Evolutionary conservation across 2,113 vertebrate genomes (phyloP).

Genomic region (Acrocephalus arundinaceus): DNA sequence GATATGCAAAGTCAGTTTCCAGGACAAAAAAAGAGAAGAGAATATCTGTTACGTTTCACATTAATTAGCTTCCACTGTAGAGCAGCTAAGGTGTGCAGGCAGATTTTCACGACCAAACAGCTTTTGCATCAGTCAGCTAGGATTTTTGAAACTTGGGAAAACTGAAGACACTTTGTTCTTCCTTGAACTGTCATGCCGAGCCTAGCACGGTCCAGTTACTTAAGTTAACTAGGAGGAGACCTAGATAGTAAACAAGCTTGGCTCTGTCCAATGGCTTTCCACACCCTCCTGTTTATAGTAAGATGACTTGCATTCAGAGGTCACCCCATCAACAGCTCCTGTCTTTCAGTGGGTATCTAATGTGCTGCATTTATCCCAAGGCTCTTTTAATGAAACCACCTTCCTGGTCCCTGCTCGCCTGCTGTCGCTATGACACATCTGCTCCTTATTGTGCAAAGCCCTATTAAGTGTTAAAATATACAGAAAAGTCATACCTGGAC

Average conservation of each 20-base stretch:
- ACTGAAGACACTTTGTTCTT: constrained; percentile 66
- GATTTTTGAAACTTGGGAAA: constrained; percentile 48
- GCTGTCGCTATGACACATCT: constrained; percentile 71
- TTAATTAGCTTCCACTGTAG: constrained; percentile 47
- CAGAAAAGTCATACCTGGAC: background rate
- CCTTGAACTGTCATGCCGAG: constrained; percentile 39
- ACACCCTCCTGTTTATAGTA: constrained; percentile 80
- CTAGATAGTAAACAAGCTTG: constrained; percentile 75
- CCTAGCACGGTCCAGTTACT: constrained; percentile 43
- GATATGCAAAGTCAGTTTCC: constrained; percentile 13
- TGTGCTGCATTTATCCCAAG: constrained; percentile 69
- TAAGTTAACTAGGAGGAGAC: constrained; percentile 73
- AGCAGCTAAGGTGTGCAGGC: constrained; percentile 1
- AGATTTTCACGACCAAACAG: background rate
- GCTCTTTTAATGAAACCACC: constrained; percentile 70
- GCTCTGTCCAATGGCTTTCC: constrained; percentile 77
- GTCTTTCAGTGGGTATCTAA: constrained; percentile 75
- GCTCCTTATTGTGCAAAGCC: constrained; percentile 52
- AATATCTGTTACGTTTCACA: background rate
- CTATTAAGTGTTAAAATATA: constrained; percentile 41
- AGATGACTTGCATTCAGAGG: constrained; percentile 78
- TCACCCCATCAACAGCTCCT: constrained; percentile 77
- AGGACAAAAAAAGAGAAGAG: background rate
- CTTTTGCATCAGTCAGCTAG: background rate
- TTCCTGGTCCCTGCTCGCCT: constrained; percentile 65